Conservation (phyloP, 1,140 invertebrate genomes). For the Drosophila quadrilineata region DNA sequence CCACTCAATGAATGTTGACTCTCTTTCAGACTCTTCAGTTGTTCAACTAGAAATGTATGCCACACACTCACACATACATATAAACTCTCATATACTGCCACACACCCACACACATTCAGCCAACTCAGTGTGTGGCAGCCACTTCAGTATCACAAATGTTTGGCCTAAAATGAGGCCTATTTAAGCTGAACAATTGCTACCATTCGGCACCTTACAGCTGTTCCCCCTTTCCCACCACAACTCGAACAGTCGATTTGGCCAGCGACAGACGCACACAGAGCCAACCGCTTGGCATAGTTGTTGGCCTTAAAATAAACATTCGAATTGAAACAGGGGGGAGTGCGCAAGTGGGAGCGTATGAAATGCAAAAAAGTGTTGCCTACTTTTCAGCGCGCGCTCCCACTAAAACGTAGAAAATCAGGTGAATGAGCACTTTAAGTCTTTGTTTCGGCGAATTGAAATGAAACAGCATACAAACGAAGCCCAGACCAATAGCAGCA, state of each 20-base stretch:
- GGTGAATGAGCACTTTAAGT: conserved; percentile 76
- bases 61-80: conserved; percentile 11
- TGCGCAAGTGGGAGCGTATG: background rate
- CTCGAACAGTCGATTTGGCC: conserved; percentile 25
- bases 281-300: conserved; percentile 16
- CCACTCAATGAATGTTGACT: conserved; percentile 13
- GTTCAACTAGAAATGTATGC: conserved; percentile 23
- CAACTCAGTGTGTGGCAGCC: conserved; percentile 18
- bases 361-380: conserved; percentile 45
- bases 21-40: conserved; percentile 10
- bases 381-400: conserved; percentile 33
- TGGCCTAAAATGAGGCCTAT: conserved; percentile 56
- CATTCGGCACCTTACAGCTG: conserved; percentile 17
- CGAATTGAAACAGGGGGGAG: conserved; percentile 17
- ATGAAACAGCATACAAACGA: conserved; percentile 73
- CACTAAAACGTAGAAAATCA: conserved; percentile 62
- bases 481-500: conserved; percentile 33
- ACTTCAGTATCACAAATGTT: conserved; percentile 33
- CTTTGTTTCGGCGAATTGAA: conserved; percentile 75
- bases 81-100: conserved; percentile 10
- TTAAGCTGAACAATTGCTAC: conserved; percentile 53
- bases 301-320: conserved; percentile 72
- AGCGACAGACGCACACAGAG: conserved; percentile 25
- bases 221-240: background rate
- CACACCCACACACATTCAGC: conserved; percentile 9